Conservation (phyloP, 2,888 invertebrate species). For the Drosophila testacea region DNA sequence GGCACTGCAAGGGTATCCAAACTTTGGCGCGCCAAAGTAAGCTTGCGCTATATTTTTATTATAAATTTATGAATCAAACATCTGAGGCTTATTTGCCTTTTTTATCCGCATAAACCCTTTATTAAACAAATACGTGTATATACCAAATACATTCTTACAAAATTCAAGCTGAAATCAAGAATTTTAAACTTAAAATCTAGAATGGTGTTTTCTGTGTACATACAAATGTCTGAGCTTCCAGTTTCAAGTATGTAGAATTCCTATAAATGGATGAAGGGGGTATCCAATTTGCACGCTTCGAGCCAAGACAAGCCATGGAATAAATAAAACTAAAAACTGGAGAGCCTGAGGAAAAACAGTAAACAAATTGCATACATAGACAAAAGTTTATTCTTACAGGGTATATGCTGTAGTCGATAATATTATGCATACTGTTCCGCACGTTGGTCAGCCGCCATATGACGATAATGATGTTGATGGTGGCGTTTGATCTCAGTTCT, state of each 20-base stretch:
- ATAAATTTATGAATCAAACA: too few species aligned
- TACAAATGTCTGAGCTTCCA: background rate
- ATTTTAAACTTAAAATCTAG: too few species aligned
- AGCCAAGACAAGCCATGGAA: background rate
- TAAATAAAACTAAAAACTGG: background rate
- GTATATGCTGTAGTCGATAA: background rate
- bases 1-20: too few species aligned
- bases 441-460: conserved; percentile 2
- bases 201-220: too few species aligned
- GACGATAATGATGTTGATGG: background rate
- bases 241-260: conserved; percentile 13
- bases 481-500: conserved; percentile 15
- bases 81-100: too few species aligned
- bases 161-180: too few species aligned
- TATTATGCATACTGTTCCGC: conserved; percentile 1
- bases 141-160: too few species aligned
- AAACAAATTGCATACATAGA: background rate
- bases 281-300: conserved; percentile 8
- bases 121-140: too few species aligned
- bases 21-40: too few species aligned
- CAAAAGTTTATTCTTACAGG: background rate
- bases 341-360: background rate
- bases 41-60: too few species aligned
- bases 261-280: conserved; percentile 6
- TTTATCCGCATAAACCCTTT: too few species aligned